Percentiles rank a stretch among this genome's conserved stretches.
phyloP scores from a whole-genome alignment of 1,140 invertebrate genomes.

The Atopsyche davidsoni region DNA sequence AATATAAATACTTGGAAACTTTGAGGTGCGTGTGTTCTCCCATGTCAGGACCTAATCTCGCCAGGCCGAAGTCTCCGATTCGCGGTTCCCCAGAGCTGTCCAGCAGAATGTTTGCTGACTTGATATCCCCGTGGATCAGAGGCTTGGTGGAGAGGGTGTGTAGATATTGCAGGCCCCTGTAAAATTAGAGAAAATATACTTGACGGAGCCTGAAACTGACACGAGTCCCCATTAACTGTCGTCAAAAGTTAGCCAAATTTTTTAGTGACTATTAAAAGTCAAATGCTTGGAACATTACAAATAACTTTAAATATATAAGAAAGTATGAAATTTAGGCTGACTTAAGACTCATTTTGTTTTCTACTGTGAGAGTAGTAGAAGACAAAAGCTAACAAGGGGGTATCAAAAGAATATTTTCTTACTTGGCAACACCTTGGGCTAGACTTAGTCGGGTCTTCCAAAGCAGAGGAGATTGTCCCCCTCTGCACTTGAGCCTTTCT shows the following conservation, averaged over 20 bases:
- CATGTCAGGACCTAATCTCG: conserved; percentile 64
- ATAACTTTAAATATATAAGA: no score
- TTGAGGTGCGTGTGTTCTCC: conserved; percentile 47
- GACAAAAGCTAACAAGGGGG: no score
- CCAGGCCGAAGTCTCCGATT: conserved; percentile 91
- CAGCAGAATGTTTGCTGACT: conserved; percentile 90
- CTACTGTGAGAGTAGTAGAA: no score
- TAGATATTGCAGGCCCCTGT: conserved; percentile 79
- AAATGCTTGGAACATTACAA: no score
- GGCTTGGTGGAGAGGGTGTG: conserved; percentile 75
- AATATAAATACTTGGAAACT: conserved; percentile 43
- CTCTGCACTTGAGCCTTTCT: conserved; percentile 64
- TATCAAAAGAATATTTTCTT: no score
- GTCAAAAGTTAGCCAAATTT: no score
- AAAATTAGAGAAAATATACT: conserved; percentile 30
- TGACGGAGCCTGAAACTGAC: no score
- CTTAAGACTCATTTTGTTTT: no score
- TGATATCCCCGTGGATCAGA: conserved; percentile 91
- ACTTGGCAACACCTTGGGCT: conserved; percentile 71
- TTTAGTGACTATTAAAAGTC: no score
- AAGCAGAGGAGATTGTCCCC: conserved; percentile 55
- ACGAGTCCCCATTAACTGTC: no score
- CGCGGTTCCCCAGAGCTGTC: conserved; percentile 82
- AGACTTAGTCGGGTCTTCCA: conserved; percentile 77
- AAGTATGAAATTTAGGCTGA: no score